Base-by-base conservation (phyloP, 2,797 vertebrate genomes). In the Brotula barbata region DNA sequence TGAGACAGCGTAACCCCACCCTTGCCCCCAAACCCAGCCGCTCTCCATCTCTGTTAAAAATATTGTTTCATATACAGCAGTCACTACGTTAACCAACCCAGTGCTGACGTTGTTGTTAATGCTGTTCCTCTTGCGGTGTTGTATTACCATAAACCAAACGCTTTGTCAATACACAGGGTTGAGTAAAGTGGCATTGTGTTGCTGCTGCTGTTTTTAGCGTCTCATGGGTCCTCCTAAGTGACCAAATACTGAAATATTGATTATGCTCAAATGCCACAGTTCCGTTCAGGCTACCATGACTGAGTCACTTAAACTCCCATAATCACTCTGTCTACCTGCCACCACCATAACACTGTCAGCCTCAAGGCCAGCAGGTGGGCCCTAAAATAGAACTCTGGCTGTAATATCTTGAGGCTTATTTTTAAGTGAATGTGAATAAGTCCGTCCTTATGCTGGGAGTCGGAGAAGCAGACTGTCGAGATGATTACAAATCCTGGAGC, bases 241-340 rank as follows among this genome's bases (percentile, higher is more conserved):
- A 85, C 78, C 74, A 82, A 74, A 68, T 36, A 36, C 54, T 90
- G 70, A 83, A 90, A 88, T 78, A 87, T 88, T 88, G 58, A 87
- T 81, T 58, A 39, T 43, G 63, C 73, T 83, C 57, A 82, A 87
- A 87, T 76, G 78, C 58, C 73, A 80, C 72, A 57, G 64, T 79
- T 77, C 77, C 64, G 69, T 76, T 82, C 65, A 76, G 61, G 43
- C 68, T 77, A 59, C 56, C 71, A 65, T 69, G 68, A 72, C 74
- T 81, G 77, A 81, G 40, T 87, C 84, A 66, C 68, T 73, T 77
- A 60, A 73, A 71, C 73, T 68, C 61, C 57, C 21, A 53, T 72
- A 64, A 70, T 71, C 73, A 63, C 53, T 64, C 44, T 47, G 13
- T 73, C 25, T 34, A 45, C 56, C 33, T 48, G 53, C 44, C 22